phyloP scores from a whole-genome alignment of 2,888 invertebrate genomes.

The Lepidonotus clava region DNA sequence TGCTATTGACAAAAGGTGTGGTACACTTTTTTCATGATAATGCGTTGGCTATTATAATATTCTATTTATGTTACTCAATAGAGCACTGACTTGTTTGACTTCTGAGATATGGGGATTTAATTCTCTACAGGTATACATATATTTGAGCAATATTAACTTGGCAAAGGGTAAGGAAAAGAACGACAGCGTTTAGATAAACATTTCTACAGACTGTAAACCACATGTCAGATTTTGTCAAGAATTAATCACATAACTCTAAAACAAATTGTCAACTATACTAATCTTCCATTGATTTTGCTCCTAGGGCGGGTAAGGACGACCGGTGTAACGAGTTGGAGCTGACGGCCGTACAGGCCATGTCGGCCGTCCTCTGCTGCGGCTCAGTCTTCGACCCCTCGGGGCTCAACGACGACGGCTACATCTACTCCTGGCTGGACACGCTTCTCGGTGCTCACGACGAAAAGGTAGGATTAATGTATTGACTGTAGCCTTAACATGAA shows the following conservation, averaged over 20 bases:
- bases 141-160: too few species aligned
- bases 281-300: neutral
- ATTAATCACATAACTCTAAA: neutral
- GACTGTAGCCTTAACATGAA: too few species aligned
- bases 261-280: neutral
- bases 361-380: slow-evolving; percentile 96
- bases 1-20: slow-evolving; percentile 76
- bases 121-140: too few species aligned
- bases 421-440: slow-evolving; percentile 96
- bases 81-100: too few species aligned
- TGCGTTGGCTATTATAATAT: too few species aligned
- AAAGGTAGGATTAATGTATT: slow-evolving; percentile 76
- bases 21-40: too few species aligned
- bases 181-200: too few species aligned
- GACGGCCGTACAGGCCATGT: slow-evolving; percentile 90
- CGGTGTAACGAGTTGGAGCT: slow-evolving; percentile 82
- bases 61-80: too few species aligned
- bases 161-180: too few species aligned
- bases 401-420: slow-evolving; percentile 90
- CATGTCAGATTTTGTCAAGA: too few species aligned
- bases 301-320: slow-evolving; percentile 72
- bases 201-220: too few species aligned
- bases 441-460: slow-evolving; percentile 91
- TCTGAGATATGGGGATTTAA: too few species aligned
- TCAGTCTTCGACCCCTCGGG: slow-evolving; percentile 93